Evolutionary conservation across 2,113 vertebrate genomes (phyloP).

Genomic region (Chrysemys picta): DNA sequence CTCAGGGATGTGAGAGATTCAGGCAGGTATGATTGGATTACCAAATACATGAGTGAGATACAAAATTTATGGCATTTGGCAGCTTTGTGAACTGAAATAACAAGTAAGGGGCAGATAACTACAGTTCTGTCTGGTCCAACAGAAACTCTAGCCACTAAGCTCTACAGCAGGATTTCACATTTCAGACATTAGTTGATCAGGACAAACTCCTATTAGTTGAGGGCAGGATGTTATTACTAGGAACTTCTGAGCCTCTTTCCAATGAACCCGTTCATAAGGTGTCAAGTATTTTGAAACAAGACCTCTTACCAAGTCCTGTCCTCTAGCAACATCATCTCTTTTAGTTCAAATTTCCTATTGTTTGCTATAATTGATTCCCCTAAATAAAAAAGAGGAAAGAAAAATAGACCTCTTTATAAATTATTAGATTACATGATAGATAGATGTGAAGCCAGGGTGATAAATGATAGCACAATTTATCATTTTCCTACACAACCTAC

Average conservation of each 20-base stretch:
- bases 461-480: slow-evolving; percentile 26
- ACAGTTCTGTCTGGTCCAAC: background rate
- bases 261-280: background rate
- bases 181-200: slow-evolving; percentile 24
- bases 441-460: slow-evolving; percentile 8
- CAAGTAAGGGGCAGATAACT: background rate
- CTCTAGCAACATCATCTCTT: background rate
- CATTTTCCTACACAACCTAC: background rate
- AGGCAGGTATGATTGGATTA: slow-evolving; percentile 17
- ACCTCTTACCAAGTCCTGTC: background rate
- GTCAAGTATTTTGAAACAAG: slow-evolving; percentile 15
- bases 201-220: background rate
- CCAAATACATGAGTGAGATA: slow-evolving; percentile 33
- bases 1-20: slow-evolving; percentile 42
- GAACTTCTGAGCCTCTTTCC: slow-evolving; percentile 5
- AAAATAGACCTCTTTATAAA: slow-evolving; percentile 26
- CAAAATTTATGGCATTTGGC: slow-evolving; percentile 17
- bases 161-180: background rate
- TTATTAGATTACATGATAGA: background rate
- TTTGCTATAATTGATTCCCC: background rate
- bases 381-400: slow-evolving; percentile 8
- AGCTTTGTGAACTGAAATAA: slow-evolving; percentile 48
- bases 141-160: background rate
- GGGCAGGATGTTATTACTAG: background rate
- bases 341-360: background rate